A percentile compares a stretch with the other conserved stretches of the same genome.
Conservation (phyloP, 1,140 invertebrate genomes). For the Drosophila albomicans region DNA sequence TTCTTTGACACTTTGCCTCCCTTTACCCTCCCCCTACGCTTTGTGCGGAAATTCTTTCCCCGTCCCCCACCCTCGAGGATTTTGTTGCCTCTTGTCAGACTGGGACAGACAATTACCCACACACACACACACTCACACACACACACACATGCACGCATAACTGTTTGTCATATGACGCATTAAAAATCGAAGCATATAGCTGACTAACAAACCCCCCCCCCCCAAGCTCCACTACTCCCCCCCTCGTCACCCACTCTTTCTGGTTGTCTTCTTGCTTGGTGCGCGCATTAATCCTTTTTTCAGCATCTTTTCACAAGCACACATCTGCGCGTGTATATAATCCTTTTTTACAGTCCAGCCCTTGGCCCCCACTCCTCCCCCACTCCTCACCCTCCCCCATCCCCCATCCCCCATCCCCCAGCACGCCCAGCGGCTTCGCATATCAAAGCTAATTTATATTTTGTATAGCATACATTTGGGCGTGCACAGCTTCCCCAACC, state of each 20-base stretch:
- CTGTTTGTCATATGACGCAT: slow-evolving; percentile 71
- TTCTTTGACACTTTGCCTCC: slow-evolving; percentile 72
- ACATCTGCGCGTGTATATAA: slow-evolving; percentile 72
- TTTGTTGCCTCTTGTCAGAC: slow-evolving; percentile 39
- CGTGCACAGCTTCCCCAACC: slow-evolving; percentile 40
- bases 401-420: not conserved
- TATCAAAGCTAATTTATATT: slow-evolving; percentile 83
- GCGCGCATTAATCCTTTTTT: slow-evolving; percentile 81
- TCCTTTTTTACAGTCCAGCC: slow-evolving; percentile 74
- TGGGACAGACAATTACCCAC: slow-evolving; percentile 52
- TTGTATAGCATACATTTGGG: slow-evolving; percentile 79
- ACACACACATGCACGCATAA: slow-evolving; percentile 6
- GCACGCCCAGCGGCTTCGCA: slow-evolving; percentile 68
- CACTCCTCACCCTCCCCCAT: slow-evolving; percentile 1
- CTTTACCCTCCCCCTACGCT: slow-evolving; percentile 19
- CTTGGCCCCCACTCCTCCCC: not conserved
- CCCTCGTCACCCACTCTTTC: not conserved
- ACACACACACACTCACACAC: slow-evolving; percentile 31
- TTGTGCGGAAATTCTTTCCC: not conserved
- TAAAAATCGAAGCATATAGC: slow-evolving; percentile 74
- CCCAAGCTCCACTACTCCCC: not conserved
- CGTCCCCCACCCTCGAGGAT: not conserved
- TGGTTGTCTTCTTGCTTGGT: slow-evolving; percentile 58
- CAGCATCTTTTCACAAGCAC: slow-evolving; percentile 76
- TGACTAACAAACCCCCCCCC: not conserved